phyloP scores from a whole-genome alignment of 2,797 vertebrate species.

The Manis crassicaudata region DNA sequence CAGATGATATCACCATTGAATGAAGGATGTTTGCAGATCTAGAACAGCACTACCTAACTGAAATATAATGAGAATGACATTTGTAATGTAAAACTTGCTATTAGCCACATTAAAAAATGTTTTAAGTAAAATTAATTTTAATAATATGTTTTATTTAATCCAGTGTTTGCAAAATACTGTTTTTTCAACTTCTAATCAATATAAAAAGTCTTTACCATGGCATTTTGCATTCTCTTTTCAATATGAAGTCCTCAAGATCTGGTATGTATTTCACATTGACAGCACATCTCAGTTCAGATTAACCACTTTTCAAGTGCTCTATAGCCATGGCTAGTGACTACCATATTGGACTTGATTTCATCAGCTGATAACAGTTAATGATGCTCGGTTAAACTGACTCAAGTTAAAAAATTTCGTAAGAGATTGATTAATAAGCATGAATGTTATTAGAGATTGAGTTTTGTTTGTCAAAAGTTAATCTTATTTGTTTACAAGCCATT shows the following conservation, averaged over 20 bases:
- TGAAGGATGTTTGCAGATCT: not conserved
- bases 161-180: not conserved
- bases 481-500: constrained; percentile 32
- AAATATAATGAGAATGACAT: not conserved
- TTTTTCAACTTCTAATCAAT: not conserved
- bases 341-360: not conserved
- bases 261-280: not conserved
- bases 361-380: not conserved
- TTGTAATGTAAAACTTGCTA: not conserved
- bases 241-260: not conserved
- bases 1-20: not conserved
- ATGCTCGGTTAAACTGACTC: not conserved
- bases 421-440: not conserved
- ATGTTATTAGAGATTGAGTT: not conserved
- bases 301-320: not conserved
- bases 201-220: not conserved
- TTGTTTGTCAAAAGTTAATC: constrained; percentile 24
- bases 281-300: not conserved
- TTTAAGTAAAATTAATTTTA: not conserved
- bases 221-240: constrained; percentile 17
- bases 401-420: not conserved
- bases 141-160: not conserved
- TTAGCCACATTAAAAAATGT: not conserved
- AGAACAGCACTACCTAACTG: not conserved
- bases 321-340: too few relatives aligned